These are phyloP conservation scores for Zosterops borbonicus DNA, from an alignment of 2,113 vertebrate genomes.

Conservation along the genomic window DNA sequence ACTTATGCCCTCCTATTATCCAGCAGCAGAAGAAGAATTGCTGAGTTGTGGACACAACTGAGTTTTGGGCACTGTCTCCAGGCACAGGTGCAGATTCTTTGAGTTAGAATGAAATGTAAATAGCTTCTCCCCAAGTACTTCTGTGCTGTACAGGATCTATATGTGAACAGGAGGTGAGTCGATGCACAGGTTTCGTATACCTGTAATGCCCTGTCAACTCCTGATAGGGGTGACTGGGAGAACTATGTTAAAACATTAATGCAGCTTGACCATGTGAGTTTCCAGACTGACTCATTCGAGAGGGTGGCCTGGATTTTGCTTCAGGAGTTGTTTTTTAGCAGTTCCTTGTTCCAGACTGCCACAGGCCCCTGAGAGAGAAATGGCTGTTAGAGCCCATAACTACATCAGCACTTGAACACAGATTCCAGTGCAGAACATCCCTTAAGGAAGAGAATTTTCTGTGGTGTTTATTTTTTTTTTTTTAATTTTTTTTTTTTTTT, in stretches of 20 bases:
- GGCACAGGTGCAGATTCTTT: background rate
- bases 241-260: background rate
- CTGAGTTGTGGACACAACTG: background rate
- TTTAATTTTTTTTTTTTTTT: too few species aligned
- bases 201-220: background rate
- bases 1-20: background rate
- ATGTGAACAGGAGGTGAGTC: background rate
- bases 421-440: background rate
- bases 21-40: background rate
- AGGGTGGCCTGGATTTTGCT: background rate
- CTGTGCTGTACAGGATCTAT: background rate
- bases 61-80: background rate
- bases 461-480: too few species aligned
- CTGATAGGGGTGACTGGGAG: background rate
- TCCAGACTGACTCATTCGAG: background rate
- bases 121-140: background rate
- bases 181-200: background rate
- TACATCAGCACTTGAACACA: rapidly evolving
- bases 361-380: too few species aligned
- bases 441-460: background rate
- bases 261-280: background rate
- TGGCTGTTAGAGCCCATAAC: rapidly evolving
- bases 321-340: background rate
- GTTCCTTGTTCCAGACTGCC: background rate
- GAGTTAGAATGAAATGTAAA: too few species aligned